A percentile compares a stretch with the other conserved stretches of the same genome.
phyloP scores from a whole-genome alignment of 2,888 invertebrate species.

The Timema cristinae region DNA sequence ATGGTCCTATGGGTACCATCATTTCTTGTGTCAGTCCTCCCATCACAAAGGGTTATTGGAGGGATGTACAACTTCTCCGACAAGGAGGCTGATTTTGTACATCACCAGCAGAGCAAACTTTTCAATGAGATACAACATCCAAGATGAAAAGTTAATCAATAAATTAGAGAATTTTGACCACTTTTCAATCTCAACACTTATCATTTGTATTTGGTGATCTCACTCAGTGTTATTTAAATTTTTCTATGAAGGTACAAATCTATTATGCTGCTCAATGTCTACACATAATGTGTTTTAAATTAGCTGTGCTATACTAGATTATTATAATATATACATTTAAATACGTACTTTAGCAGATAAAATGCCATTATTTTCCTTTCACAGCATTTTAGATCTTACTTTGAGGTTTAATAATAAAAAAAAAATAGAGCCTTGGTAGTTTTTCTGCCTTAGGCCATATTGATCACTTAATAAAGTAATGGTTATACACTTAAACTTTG shows the following conservation, averaged over 20 bases:
- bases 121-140: background rate
- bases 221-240: background rate
- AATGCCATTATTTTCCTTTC: slow-evolving; percentile 8
- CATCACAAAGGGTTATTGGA: slow-evolving; percentile 4
- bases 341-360: background rate
- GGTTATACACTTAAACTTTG: background rate
- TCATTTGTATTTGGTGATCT: background rate
- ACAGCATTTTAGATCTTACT: background rate
- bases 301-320: background rate
- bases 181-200: background rate
- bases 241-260: background rate
- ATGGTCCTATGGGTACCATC: background rate
- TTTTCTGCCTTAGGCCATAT: background rate
- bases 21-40: background rate
- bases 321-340: background rate
- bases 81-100: slow-evolving; percentile 1
- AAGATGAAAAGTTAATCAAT: background rate
- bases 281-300: background rate
- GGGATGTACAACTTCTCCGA: slow-evolving; percentile 1
- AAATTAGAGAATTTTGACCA: background rate
- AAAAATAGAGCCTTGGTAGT: background rate
- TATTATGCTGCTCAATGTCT: background rate
- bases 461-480: background rate
- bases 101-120: background rate
- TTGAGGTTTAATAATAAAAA: background rate